These are phyloP conservation scores for Anhinga rufa DNA, from an alignment of 2,113 vertebrate genomes.

Conservation along the genomic window DNA sequence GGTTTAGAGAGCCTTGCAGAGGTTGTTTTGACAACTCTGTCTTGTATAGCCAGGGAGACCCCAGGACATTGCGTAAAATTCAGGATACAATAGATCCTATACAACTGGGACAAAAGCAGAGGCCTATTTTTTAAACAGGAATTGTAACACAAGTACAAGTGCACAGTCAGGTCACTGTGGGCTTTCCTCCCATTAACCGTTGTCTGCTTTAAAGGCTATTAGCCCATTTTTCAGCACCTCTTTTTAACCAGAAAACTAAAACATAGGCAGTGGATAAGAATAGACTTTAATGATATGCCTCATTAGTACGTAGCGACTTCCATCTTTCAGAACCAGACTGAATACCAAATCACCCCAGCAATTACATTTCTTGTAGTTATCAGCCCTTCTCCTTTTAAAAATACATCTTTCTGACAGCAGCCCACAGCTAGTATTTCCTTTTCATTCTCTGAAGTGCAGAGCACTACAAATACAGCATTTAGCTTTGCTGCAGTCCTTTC, in stretches of 20 bases:
- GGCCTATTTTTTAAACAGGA: background rate
- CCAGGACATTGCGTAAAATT: background rate
- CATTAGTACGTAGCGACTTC: background rate
- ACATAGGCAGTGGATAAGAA: background rate
- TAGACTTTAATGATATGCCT: background rate
- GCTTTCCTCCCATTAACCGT: background rate
- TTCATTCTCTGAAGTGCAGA: constrained; percentile 11
- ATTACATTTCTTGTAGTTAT: background rate
- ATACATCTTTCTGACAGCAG: background rate
- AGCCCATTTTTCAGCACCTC: background rate
- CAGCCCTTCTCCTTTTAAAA: constrained; percentile 15
- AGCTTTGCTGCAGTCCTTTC: constrained; percentile 24
- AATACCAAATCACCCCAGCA: constrained; percentile 1
- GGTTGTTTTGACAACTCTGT: background rate
- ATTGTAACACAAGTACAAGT: background rate
- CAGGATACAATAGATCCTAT: background rate
- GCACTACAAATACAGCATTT: constrained; percentile 37
- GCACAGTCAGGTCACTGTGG: background rate
- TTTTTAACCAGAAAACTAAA: background rate
- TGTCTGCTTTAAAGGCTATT: background rate
- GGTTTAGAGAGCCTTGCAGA: background rate
- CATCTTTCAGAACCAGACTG: background rate
- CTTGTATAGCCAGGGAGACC: background rate
- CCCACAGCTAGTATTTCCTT: constrained; percentile 10
- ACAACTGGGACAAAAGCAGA: background rate